Base-by-base conservation (phyloP, 2,888 invertebrate genomes). In the Hanleya hanleyi region DNA sequence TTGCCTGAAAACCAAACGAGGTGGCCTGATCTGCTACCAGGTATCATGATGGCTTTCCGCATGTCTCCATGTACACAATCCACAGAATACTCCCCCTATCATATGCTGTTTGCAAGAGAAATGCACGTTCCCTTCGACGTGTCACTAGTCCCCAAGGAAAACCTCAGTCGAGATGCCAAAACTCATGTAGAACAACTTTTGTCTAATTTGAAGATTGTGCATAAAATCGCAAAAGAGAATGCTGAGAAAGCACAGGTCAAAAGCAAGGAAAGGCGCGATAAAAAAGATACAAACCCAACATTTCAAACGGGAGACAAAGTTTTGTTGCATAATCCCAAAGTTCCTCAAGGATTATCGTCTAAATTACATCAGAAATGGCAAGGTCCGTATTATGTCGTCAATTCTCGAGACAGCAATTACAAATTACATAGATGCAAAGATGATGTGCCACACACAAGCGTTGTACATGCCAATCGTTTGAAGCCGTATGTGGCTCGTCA, bases 361-460 rank as follows among this genome's bases (percentile, higher is more conserved):
- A 75, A 77, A 37, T 29, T 73, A 1, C 57, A 68, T 47, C 33
- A 41, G 32, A 70, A 70, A 50, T 69, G 33, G 32, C 62, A 69
- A 29, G 77, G 77, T 5, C 77, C 77, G 18, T 77, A 66, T 64
- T 64, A 77, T 32, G 75, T 75, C 5, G 29, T 32, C 7, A 66
- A 51, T 4, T 15, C 64, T 6, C 61, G 51, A 7, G 69, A 74
- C 35, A 47, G 67, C 57, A 74, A 71, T 12, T 74, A 74, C 50
- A 65, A 61, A 66, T 37, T 76, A 15, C 47, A 66, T 32, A 29
- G 67, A 18, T 70, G 73, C 26, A 15, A 33, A 29, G 65, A 62
- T 3, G 37, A 73, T 47, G 65, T n/a, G n/a, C n/a, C n/a, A n/a
- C n/a, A n/a, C n/a, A n/a, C n/a, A n/a, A n/a, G n/a, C n/a, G n/a